Evolutionary conservation across 64 coral and sea anemone genomes (phyloP), one percentile per base, ranked within the genome.

Genomic region (Dendronephthya gigantea): DNA sequence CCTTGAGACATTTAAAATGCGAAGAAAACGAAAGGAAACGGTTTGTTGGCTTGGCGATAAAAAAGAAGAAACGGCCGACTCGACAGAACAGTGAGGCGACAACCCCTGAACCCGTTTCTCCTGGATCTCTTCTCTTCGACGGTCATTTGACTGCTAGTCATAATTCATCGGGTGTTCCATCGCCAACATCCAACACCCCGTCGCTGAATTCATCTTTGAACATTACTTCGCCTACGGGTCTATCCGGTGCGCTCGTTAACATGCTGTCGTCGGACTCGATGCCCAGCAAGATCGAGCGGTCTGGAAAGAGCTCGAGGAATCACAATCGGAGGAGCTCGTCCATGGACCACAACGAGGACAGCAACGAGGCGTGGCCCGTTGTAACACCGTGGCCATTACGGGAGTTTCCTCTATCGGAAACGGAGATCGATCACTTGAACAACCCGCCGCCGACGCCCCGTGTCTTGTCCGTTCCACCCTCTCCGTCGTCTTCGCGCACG

Each of bases 21-120:
- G 95, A 98, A 82, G 95, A 98, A 45, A 92, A 98, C 15, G 95
- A 98, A 90, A 85, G 95, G 17, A 98, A 93, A 83, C 79, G 95
- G 55, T 98, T 98, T 87, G 74, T 98, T 22, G 95, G 95, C 38
- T 85, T 93, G 17, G 32, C 93, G 16, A 98, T 90, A 23, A 98
- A 98, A 72, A 98, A 98, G 65, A 82, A 92, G 48, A 98, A 98
- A 38, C 90, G 95, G 37, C 82, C 92, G 19, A 81, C 87, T 38
- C 82, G 95, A 40, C 90, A 90, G 68, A 98, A 82, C 85, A 98
- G 95, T 87, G 95, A 98, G 88, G 86, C 90, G 25, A 88, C 55
- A 30, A 74, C 47, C 82, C 51, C 82, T 28, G 91, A 93, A 82
- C 91, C 92, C 50, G 83, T 90, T 30, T 90, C 89, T 1, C 89